A percentile compares a stretch with the other conserved stretches of the same genome.
These are phyloP conservation scores for Drosophila demipolita DNA, from an alignment of 2,888 invertebrate species.

Conservation along the genomic window DNA sequence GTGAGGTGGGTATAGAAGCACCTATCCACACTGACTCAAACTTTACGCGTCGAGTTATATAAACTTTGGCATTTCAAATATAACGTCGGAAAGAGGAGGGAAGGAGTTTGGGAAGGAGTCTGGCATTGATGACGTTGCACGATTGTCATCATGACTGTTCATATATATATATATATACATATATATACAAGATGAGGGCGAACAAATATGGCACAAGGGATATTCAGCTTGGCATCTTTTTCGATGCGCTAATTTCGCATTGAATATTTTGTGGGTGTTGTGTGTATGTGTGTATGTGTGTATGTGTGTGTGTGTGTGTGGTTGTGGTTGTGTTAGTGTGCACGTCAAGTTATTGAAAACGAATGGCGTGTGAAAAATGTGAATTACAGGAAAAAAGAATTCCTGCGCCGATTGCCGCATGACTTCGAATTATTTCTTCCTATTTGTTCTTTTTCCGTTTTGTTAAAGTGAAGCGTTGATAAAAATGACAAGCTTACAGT, in stretches of 20 bases:
- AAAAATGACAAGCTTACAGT: constrained; percentile 29
- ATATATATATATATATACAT: constrained; percentile 19
- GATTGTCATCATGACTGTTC: constrained; percentile 74
- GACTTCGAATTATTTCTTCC: constrained; percentile 40
- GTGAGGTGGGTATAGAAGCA: not conserved
- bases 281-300: not conserved
- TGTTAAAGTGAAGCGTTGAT: constrained; percentile 32
- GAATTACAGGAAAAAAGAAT: constrained; percentile 53
- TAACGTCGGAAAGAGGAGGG: not conserved
- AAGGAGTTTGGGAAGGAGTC: not conserved
- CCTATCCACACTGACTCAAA: constrained; percentile 65
- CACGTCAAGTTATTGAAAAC: constrained; percentile 72
- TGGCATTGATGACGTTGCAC: constrained; percentile 52
- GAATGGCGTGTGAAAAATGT: constrained; percentile 78
- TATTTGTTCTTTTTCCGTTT: constrained; percentile 10
- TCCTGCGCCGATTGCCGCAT: constrained; percentile 31
- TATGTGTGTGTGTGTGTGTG: not conserved
- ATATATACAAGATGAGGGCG: constrained; percentile 10
- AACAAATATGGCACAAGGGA: constrained; percentile 30
- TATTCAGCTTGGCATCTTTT: constrained; percentile 54
- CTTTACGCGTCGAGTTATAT: constrained; percentile 73
- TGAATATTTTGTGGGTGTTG: constrained; percentile 4
- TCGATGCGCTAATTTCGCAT: constrained; percentile 66
- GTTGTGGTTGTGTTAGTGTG: constrained; percentile 2
- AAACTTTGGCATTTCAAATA: constrained; percentile 67